Evolutionary conservation across 2,888 invertebrate species (phyloP).

Genomic region (Pardosa pseudoannulata): DNA sequence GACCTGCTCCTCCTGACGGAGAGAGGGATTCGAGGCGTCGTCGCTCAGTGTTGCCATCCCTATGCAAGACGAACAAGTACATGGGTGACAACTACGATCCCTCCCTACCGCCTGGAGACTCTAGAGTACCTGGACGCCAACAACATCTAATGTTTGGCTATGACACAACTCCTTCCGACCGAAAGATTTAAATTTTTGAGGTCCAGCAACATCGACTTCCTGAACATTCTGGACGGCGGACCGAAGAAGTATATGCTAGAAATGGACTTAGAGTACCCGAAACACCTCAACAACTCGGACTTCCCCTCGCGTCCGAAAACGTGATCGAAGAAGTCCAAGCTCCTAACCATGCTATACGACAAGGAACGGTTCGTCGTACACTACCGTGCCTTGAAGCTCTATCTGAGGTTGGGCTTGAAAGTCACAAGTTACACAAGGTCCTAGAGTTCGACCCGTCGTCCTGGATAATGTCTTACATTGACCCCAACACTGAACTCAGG

Average conservation of each 20-base stretch:
- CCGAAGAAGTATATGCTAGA: neutral
- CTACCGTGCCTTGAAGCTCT: slow-evolving; percentile 72
- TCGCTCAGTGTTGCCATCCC: neutral
- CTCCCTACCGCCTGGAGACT: no score
- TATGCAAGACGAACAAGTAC: slow-evolving; percentile 5
- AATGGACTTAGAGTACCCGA: neutral
- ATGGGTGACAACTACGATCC: slow-evolving; percentile 33
- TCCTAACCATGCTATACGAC: slow-evolving; percentile 3
- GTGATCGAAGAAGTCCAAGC: neutral
- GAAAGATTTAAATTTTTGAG: neutral
- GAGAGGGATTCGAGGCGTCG: no score
- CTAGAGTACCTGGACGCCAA: slow-evolving; percentile 73
- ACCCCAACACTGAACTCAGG: slow-evolving; percentile 40
- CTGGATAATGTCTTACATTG: slow-evolving; percentile 59
- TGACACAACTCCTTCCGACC: no score
- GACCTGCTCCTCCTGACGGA: neutral
- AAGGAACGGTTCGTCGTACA: slow-evolving; percentile 73
- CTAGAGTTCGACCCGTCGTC: slow-evolving; percentile 32
- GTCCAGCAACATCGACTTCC: neutral
- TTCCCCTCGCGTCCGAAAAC: slow-evolving; percentile 27
- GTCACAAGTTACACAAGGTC: slow-evolving; percentile 74
- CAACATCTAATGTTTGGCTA: slow-evolving; percentile 73
- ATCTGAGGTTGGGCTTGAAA: slow-evolving; percentile 65
- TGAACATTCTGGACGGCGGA: no score
- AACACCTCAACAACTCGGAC: neutral